Evolutionary conservation across 2,888 invertebrate genomes (phyloP).

Genomic region (Tachina fera): DNA sequence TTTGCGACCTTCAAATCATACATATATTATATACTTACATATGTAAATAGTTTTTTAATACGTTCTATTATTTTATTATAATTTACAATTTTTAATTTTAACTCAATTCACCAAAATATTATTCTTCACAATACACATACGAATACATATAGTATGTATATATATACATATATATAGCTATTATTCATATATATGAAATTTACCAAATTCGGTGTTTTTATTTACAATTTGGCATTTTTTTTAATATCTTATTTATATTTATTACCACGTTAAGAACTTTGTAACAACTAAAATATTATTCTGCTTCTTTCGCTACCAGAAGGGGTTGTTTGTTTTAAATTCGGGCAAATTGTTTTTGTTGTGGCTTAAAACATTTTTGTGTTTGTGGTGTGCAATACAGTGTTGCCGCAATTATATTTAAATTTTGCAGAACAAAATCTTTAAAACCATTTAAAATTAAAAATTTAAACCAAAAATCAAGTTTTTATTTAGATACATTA

Average conservation of each 20-base stretch:
- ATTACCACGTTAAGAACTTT: constrained; percentile 43
- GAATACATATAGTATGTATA: neutral
- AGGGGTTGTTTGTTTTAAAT: constrained; percentile 38
- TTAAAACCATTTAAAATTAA: too few relatives aligned
- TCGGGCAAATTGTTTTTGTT: constrained; percentile 9
- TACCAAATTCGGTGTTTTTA: constrained; percentile 19
- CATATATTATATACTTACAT: neutral
- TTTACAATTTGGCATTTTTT: constrained; percentile 21
- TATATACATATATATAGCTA: neutral
- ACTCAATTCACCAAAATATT: constrained; percentile 17
- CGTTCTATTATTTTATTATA: neutral
- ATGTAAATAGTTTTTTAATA: neutral
- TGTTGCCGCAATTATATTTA: too few relatives aligned
- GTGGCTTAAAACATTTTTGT: constrained; percentile 7
- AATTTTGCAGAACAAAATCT: too few relatives aligned
- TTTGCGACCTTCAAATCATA: constrained; percentile 22
- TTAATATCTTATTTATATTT: constrained; percentile 3
- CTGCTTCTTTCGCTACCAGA: constrained; percentile 27
- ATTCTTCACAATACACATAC: constrained; percentile 10
- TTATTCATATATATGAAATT: neutral
- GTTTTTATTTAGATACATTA: too few relatives aligned
- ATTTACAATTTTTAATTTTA: neutral
- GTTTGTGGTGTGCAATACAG: neutral
- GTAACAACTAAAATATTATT: constrained; percentile 58
- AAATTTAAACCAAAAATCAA: too few relatives aligned